Evolutionary conservation across 2,888 invertebrate species (phyloP).

Genomic region (Unio pictorum): DNA sequence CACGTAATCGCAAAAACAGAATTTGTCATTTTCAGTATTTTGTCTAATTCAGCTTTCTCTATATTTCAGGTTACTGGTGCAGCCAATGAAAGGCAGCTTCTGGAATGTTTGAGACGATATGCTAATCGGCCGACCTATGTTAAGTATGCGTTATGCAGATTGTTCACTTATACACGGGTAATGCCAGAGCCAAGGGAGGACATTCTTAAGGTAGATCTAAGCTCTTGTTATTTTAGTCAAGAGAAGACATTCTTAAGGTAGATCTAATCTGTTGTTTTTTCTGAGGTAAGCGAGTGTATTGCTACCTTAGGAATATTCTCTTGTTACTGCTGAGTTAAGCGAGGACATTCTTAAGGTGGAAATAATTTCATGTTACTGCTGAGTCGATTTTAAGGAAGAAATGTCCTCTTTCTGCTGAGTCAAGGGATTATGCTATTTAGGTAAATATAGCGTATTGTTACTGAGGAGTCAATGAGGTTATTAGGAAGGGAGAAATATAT

Average conservation of each 20-base stretch:
- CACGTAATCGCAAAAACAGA: not conserved
- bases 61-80: constrained; percentile 74
- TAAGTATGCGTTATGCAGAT: constrained; percentile 79
- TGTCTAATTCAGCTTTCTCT: not conserved
- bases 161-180: constrained; percentile 73
- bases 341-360: no score
- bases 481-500: no score
- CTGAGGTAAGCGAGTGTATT: no score
- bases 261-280: not conserved
- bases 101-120: constrained; percentile 77
- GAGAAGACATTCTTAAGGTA: constrained; percentile 79
- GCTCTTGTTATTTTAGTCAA: constrained; percentile 64
- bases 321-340: no score
- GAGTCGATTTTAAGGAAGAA: no score
- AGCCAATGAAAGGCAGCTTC: constrained; percentile 76
- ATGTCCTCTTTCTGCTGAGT: no score
- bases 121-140: constrained; percentile 76
- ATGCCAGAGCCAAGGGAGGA: constrained; percentile 77
- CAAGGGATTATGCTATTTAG: no score
- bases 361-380: no score
- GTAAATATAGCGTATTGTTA: no score
- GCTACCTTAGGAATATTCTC: no score
- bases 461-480: no score
- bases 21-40: not conserved
- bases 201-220: constrained; percentile 75